phyloP scores from a whole-genome alignment of 2,113 vertebrate species.

The Gadus macrocephalus region DNA sequence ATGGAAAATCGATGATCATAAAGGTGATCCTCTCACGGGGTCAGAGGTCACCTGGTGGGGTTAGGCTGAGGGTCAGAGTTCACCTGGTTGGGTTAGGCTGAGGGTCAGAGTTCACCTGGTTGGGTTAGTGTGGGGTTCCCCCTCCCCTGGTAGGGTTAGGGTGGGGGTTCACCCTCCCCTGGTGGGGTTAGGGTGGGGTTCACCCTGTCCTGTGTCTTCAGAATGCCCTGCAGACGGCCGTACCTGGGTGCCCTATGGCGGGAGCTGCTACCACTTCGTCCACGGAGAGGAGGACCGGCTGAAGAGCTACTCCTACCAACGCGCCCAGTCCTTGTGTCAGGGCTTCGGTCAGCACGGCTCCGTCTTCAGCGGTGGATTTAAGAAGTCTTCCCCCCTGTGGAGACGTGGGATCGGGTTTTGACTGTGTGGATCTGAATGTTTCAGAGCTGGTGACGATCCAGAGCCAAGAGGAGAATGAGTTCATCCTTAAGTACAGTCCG shows the following conservation, averaged over 20 bases:
- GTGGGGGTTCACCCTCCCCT: neutral
- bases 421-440: slow-evolving; percentile 3
- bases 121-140: neutral
- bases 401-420: neutral
- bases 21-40: no score
- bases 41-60: no score
- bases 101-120: neutral
- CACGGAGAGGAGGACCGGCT: slow-evolving; percentile 67
- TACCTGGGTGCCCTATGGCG: slow-evolving; percentile 66
- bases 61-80: no score
- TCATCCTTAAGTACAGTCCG: slow-evolving; percentile 62
- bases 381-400: neutral
- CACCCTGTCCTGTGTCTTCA: slow-evolving; percentile 26
- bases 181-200: neutral
- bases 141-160: no score
- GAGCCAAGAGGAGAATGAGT: slow-evolving; percentile 63
- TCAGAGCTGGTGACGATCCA: slow-evolving; percentile 68
- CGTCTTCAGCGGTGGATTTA: neutral
- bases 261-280: slow-evolving; percentile 72
- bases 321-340: slow-evolving; percentile 56
- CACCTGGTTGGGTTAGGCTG: no score
- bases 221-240: slow-evolving; percentile 73
- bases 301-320: slow-evolving; percentile 63
- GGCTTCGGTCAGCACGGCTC: slow-evolving; percentile 51
- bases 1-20: no score